Conservation (phyloP, 2,113 vertebrate species). For the Silurus glanis region DNA sequence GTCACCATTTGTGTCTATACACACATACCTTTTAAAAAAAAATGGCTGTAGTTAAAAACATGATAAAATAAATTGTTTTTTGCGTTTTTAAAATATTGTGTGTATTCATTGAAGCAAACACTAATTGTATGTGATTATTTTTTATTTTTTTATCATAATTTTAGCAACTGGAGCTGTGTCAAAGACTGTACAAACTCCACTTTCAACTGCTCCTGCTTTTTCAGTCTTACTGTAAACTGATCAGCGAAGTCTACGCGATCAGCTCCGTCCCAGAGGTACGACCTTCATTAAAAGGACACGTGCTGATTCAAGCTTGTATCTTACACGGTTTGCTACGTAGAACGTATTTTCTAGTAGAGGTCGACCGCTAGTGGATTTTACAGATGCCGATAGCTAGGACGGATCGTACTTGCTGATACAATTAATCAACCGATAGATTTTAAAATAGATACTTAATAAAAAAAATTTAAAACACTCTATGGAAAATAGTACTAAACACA, state of each 20-base stretch:
- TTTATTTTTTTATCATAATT: conserved; percentile 14
- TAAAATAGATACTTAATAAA: no score
- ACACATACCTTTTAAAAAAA: not conserved
- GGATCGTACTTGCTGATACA: no score
- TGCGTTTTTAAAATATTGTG: not conserved
- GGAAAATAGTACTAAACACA: no score
- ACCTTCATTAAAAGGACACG: not conserved
- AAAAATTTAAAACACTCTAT: no score
- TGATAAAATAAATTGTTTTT: not conserved
- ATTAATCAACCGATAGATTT: no score
- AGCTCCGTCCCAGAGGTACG: conserved; percentile 93
- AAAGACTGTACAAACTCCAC: conserved; percentile 96
- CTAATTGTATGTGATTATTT: conserved; percentile 25
- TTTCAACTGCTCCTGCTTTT: conserved; percentile 98
- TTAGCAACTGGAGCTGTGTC: conserved; percentile 97
- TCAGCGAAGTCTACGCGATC: conserved; percentile 92
- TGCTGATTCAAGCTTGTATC: not conserved
- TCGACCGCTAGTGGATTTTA: no score
- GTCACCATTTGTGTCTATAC: not conserved
- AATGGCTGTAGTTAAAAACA: not conserved
- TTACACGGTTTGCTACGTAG: not conserved
- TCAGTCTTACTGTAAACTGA: conserved; percentile 98
- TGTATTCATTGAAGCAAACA: not conserved
- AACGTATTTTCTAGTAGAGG: no score
- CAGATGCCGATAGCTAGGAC: no score